These are phyloP conservation scores for Cryptocephalus moraei DNA, from an alignment of 2,888 invertebrate species.

Conservation along the genomic window DNA sequence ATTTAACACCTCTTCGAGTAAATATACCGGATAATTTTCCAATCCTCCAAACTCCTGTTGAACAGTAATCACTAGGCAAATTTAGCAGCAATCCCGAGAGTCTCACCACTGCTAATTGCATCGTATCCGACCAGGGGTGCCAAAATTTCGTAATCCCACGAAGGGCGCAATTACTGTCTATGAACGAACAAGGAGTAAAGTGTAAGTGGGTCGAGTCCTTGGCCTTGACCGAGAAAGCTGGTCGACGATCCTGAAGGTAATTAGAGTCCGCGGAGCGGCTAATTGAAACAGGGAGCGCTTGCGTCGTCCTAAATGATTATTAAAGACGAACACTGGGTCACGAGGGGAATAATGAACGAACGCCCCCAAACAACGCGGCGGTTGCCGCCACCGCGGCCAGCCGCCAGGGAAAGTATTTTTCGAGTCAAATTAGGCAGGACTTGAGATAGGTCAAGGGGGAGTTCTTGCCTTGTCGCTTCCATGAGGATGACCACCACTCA, in stretches of 20 bases:
- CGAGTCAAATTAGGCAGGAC: constrained; percentile 37
- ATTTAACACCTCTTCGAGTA: no score
- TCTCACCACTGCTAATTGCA: no score
- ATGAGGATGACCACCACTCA: background rate
- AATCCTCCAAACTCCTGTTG: no score
- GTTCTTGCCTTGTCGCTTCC: background rate
- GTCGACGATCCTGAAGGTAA: constrained; percentile 31
- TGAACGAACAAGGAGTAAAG: no score
- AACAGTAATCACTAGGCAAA: no score
- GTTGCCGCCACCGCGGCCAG: constrained; percentile 20
- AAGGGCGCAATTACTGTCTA: no score
- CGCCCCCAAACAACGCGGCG: background rate
- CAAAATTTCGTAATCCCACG: no score
- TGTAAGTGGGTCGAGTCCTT: background rate
- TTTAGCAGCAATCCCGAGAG: no score
- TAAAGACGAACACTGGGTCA: constrained; percentile 35
- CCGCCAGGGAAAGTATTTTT: constrained; percentile 39
- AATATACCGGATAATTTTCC: no score
- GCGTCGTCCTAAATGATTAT: constrained; percentile 31
- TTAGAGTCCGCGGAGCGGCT: constrained; percentile 36
- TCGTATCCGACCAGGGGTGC: no score
- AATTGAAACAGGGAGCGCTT: constrained; percentile 35
- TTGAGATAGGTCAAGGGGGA: constrained; percentile 34
- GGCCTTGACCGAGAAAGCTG: background rate
- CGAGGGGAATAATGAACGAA: constrained; percentile 37